Conservation (phyloP, 2,797 vertebrate species). For the Tauraco hartlaubi region DNA sequence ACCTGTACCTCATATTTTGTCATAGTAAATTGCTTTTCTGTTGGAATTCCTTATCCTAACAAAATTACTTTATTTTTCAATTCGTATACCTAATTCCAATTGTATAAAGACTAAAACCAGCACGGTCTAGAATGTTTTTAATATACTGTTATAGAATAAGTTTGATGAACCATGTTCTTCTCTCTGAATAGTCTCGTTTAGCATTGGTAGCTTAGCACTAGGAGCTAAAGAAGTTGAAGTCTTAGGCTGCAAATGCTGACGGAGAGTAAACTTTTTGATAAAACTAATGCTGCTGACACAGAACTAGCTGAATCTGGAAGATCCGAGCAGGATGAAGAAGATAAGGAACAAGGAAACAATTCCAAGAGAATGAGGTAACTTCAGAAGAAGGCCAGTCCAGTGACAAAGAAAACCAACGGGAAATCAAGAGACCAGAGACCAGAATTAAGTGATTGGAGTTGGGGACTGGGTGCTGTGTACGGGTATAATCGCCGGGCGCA, state of each 20-base stretch:
- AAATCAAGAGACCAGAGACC: not conserved
- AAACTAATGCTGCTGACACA: not conserved
- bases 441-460: not conserved
- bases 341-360: not conserved
- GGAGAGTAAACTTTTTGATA: not conserved
- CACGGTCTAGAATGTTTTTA: not conserved
- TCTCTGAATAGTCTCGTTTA: not conserved
- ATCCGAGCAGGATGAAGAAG: not conserved
- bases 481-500: accelerated
- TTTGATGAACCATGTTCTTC: not conserved
- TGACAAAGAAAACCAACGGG: not conserved
- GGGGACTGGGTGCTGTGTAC: not conserved
- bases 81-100: not conserved
- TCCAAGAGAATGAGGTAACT: not conserved
- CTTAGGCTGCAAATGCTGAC: not conserved
- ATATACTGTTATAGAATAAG: not conserved
- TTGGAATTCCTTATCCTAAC: not conserved
- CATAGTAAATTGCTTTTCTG: not conserved
- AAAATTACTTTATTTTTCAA: not conserved
- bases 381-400: not conserved
- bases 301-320: not conserved
- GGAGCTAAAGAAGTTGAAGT: not conserved
- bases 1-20: not conserved
- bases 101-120: not conserved
- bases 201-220: not conserved